These are phyloP conservation scores for Lagocephalus sceleratus DNA, from an alignment of 2,797 vertebrate genomes.

Conservation along the genomic window DNA sequence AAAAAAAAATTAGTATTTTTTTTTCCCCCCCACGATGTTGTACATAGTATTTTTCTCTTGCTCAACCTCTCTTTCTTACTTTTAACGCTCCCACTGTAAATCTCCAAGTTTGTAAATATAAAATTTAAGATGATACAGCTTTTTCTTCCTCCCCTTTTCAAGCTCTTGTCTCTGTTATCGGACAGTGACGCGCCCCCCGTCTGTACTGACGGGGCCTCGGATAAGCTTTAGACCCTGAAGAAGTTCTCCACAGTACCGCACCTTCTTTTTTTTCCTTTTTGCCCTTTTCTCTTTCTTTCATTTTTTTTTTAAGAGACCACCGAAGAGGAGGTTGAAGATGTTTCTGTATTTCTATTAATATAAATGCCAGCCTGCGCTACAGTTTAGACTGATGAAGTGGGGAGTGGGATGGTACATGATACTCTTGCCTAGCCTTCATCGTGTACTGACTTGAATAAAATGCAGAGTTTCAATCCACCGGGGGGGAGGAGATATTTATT, in stretches of 20 bases:
- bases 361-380: slow-evolving; percentile 38
- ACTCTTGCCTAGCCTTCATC: slow-evolving; percentile 49
- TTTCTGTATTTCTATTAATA: slow-evolving; percentile 35
- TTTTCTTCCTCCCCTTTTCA: slow-evolving; percentile 42
- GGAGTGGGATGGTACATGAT: slow-evolving; percentile 26
- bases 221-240: slow-evolving; percentile 54
- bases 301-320: slow-evolving; percentile 35
- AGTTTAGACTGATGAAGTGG: slow-evolving; percentile 42
- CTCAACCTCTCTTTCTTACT: slow-evolving; percentile 39
- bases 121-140: slow-evolving; percentile 49
- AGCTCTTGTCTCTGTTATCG: slow-evolving; percentile 52
- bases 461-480: slow-evolving; percentile 70
- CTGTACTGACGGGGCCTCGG: slow-evolving; percentile 57
- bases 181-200: slow-evolving; percentile 39
- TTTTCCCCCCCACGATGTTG: slow-evolving; percentile 52
- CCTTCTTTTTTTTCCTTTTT: slow-evolving; percentile 33
- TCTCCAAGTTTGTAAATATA: slow-evolving; percentile 69
- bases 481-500: slow-evolving; percentile 56
- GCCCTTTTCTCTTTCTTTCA: slow-evolving; percentile 34
- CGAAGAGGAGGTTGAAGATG: slow-evolving; percentile 57
- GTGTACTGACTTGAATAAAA: slow-evolving; percentile 78
- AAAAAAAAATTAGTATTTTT: slow-evolving; percentile 27
- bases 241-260: slow-evolving; percentile 41
- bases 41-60: slow-evolving; percentile 61
- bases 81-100: slow-evolving; percentile 56